These are phyloP conservation scores for Habropoda laboriosa DNA, from an alignment of 1,140 invertebrate species.

Conservation along the genomic window DNA sequence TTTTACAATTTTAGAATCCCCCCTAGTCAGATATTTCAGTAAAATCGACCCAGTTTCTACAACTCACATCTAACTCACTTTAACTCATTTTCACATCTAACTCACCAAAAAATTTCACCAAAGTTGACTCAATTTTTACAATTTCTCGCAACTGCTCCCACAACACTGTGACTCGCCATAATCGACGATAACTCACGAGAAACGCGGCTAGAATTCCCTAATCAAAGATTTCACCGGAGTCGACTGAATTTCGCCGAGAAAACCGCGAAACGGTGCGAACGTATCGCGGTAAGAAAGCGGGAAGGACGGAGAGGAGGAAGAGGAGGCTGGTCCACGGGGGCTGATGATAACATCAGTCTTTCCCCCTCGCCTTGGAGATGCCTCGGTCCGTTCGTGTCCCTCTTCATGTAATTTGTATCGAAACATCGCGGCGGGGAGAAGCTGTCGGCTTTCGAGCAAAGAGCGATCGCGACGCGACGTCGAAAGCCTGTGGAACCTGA, in stretches of 20 bases:
- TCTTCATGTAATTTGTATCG: constrained; percentile 77
- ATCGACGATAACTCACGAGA: too few species aligned
- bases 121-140: too few species aligned
- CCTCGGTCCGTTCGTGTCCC: constrained; percentile 56
- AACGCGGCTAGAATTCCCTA: too few species aligned
- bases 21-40: too few species aligned
- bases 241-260: neutral
- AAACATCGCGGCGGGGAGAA: constrained; percentile 68
- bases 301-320: constrained; percentile 53
- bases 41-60: too few species aligned
- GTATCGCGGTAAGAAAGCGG: neutral
- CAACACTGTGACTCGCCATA: too few species aligned
- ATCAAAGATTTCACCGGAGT: neutral
- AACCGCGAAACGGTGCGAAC: neutral
- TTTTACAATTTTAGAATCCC: too few species aligned
- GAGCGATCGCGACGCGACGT: constrained; percentile 65
- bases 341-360: constrained; percentile 78
- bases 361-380: constrained; percentile 38
- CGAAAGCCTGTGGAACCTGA: constrained; percentile 27
- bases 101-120: too few species aligned
- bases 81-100: too few species aligned
- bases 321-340: constrained; percentile 56
- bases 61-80: too few species aligned
- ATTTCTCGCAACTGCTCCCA: too few species aligned
- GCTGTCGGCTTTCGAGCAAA: constrained; percentile 62